Evolutionary conservation across 2,888 invertebrate genomes (phyloP).

Genomic region (Elysia crispata): DNA sequence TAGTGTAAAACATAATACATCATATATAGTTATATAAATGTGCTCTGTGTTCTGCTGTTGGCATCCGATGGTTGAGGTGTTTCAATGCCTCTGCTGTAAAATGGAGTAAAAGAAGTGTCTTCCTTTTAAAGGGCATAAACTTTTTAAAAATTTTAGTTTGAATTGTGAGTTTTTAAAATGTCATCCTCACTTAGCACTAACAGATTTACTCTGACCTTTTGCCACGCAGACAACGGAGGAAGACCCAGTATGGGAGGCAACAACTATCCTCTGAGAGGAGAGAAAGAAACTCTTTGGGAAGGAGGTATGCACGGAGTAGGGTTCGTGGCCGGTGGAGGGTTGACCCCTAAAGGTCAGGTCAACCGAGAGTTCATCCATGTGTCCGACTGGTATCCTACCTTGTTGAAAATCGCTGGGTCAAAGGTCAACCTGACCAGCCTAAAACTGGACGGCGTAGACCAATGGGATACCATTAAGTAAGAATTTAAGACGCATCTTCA

Average conservation of each 20-base stretch:
- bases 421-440: constrained; percentile 62
- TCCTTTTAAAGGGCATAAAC: too few species aligned
- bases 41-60: too few species aligned
- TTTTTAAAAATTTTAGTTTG: too few species aligned
- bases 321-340: constrained; percentile 65
- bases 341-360: constrained; percentile 53
- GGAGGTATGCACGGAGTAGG: constrained; percentile 75
- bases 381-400: constrained; percentile 75
- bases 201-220: too few species aligned
- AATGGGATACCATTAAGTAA: constrained; percentile 73
- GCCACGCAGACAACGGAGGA: constrained; percentile 79
- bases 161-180: too few species aligned
- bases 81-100: too few species aligned
- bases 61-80: too few species aligned
- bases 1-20: too few species aligned
- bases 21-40: too few species aligned
- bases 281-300: constrained; percentile 75
- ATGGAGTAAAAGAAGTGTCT: too few species aligned
- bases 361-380: constrained; percentile 70
- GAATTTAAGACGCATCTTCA: too few species aligned
- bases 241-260: constrained; percentile 72
- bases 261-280: constrained; percentile 75
- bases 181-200: too few species aligned
- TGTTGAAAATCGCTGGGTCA: constrained; percentile 69
- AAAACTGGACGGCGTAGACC: constrained; percentile 70